Percentiles rank a stretch among this genome's conserved stretches.
phyloP scores from a whole-genome alignment of 2,113 vertebrate species.

The Lepus americanus region DNA sequence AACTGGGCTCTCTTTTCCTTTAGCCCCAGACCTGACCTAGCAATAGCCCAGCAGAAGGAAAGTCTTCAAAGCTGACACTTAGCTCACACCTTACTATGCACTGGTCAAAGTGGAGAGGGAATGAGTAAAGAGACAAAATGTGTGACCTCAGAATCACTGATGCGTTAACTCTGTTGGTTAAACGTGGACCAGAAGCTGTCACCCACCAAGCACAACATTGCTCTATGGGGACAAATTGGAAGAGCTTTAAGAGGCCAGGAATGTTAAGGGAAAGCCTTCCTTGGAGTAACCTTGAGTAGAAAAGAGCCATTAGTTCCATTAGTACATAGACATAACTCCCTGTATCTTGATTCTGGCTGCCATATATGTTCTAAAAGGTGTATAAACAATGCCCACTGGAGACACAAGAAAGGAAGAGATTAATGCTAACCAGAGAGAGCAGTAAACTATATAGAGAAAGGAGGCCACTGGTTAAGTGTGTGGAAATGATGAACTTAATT shows the following conservation, averaged over 20 bases:
- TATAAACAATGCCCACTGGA: background rate
- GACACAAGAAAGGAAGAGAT: conserved; percentile 6
- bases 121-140: background rate
- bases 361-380: background rate
- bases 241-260: background rate
- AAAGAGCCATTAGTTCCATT: background rate
- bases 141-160: background rate
- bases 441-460: background rate
- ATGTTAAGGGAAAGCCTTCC: background rate
- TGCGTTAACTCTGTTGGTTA: background rate
- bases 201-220: background rate
- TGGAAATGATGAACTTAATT: background rate
- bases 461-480: background rate
- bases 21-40: background rate
- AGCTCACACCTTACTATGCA: background rate
- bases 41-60: background rate
- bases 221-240: background rate
- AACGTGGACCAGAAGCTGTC: background rate
- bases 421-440: background rate
- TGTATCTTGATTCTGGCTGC: background rate
- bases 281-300: background rate
- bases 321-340: background rate
- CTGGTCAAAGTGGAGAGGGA: background rate
- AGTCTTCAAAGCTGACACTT: background rate
- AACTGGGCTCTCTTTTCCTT: background rate